Conservation (phyloP, 1,140 invertebrate genomes). For the Agraylea sexmaculata region DNA sequence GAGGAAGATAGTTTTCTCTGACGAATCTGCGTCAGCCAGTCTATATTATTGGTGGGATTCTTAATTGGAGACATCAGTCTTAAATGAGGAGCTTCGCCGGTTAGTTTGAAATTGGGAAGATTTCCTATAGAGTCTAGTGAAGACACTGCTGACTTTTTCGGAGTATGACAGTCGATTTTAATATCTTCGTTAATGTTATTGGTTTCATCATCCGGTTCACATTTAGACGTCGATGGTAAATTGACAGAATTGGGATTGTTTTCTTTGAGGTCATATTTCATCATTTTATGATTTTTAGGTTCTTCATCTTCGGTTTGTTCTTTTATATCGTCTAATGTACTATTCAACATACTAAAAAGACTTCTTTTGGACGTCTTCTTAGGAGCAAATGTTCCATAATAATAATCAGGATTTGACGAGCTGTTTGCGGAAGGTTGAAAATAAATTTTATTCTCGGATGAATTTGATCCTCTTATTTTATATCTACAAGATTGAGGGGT, state of each 20-base stretch:
- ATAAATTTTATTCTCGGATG: background rate
- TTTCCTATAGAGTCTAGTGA: conserved; percentile 57
- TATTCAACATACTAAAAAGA: conserved; percentile 18
- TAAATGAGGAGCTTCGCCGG: conserved; percentile 63
- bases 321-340: conserved; percentile 6
- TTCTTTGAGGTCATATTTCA: no score
- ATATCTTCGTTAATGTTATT: no score
- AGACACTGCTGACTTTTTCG: conserved; percentile 20
- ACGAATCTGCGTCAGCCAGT: conserved; percentile 60
- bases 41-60: conserved; percentile 48
- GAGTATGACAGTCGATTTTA: no score
- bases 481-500: conserved; percentile 40
- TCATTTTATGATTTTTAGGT: no score
- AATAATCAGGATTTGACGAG: no score
- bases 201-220: no score
- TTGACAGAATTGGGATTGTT: no score
- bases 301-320: conserved; percentile 10
- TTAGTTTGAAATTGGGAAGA: conserved; percentile 63
- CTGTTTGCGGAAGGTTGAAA: background rate
- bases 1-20: conserved; percentile 38
- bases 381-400: no score
- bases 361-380: conserved; percentile 18
- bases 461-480: conserved; percentile 25
- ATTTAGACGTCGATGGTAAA: background rate
- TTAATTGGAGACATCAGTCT: conserved; percentile 55